Evolutionary conservation across 2,797 vertebrate species (phyloP), one percentile per base, ranked within the genome.

Genomic region (Channallabes apus): DNA sequence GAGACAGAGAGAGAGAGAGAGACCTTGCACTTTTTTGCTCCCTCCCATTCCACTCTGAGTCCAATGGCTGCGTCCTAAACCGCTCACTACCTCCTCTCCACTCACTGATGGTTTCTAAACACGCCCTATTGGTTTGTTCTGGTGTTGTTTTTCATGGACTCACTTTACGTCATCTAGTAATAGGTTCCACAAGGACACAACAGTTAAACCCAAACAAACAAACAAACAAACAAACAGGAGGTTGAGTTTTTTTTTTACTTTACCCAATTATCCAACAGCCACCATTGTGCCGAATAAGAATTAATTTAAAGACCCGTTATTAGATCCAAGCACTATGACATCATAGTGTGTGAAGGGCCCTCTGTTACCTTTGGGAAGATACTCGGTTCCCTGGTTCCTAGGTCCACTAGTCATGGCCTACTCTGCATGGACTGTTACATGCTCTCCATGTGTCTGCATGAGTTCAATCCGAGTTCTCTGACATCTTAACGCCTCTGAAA

Each of bases 1-100:
- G 72, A 76, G 72, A 75, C 14, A 62, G 32, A 38, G 76, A 78
- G 54, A 77, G 54, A 77, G 51, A 76, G 73, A 58, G 35, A 35
- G 4, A 38, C 22, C 8, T 72, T 27, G 51, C 80, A 82, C 51
- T 71, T 82, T 54, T 84, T 7, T 62, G 61, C 82, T 64, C 62
- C 71, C 81, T 41, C 77, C 68, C 77, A 80, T 80, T 77, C 67
- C 38, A 83, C 67, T 83, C 56, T 4, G 20, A 56, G 27, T 67
- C 80, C 68, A 46, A 61, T 82, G 81, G 62, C 73, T 84, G 61
- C 62, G 51, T 77, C 61, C 72, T 61, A 67, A 82, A 82, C 27
- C 27, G 80, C 20, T 12, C 54, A 69, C 80, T 59, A 27, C 14
- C 75, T 59, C 68, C 6, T 20, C 77, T 20, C 7, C 73, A 32